phyloP scores from a whole-genome alignment of 2,797 vertebrate genomes.

The Dipus sagitta region DNA sequence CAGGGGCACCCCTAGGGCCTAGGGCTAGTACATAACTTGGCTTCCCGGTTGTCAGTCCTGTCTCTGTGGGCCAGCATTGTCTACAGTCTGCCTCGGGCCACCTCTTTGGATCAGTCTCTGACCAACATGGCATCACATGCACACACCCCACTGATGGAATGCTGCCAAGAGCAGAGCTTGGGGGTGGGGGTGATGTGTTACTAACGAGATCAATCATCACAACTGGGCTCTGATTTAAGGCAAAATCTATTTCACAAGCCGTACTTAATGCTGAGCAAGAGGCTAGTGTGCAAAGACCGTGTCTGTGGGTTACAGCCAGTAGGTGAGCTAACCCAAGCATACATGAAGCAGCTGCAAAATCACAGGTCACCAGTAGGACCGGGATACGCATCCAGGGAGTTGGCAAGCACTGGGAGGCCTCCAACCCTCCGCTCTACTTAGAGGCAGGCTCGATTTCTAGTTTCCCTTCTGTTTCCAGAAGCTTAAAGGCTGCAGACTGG shows the following conservation, averaged over 20 bases:
- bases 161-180: neutral
- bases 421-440: neutral
- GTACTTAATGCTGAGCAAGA: neutral
- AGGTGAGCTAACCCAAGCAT: neutral
- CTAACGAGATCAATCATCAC: constrained; percentile 3
- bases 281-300: neutral
- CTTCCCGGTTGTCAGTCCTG: neutral
- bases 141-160: neutral
- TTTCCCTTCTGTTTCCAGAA: neutral
- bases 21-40: neutral
- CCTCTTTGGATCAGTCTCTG: neutral
- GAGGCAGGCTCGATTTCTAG: neutral
- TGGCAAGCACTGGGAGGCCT: neutral
- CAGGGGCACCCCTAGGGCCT: neutral
- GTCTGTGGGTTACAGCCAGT: neutral
- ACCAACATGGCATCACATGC: neutral
- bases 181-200: neutral
- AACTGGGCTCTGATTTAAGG: constrained; percentile 49
- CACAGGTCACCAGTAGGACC: neutral
- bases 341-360: constrained; percentile 50
- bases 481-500: neutral
- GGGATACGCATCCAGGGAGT: constrained; percentile 2
- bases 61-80: neutral
- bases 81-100: neutral
- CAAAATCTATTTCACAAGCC: neutral